Conservation (phyloP, 2,888 invertebrate species). For the Capitulum mitella region DNA sequence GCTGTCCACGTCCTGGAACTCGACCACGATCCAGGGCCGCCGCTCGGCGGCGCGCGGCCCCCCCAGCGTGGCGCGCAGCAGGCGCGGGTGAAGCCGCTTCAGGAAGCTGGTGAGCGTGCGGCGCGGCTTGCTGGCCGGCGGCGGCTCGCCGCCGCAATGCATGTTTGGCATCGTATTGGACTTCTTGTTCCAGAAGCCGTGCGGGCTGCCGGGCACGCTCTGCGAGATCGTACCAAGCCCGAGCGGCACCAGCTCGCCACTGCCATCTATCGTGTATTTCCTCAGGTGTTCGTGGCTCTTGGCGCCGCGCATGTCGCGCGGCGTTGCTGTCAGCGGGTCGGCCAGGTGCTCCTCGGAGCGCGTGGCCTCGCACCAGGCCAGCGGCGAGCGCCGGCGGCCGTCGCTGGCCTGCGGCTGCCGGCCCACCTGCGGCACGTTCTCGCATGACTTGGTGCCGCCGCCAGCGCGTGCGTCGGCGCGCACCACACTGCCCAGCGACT, state of each 20-base stretch:
- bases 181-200: neutral
- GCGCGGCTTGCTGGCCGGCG: neutral
- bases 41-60: neutral
- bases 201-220: constrained; percentile 17
- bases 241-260: constrained; percentile 13
- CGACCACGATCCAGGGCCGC: constrained; percentile 13
- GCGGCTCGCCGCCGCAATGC: neutral
- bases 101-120: neutral
- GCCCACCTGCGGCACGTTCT: constrained; percentile 15
- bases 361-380: constrained; percentile 1
- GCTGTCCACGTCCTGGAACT: constrained; percentile 15
- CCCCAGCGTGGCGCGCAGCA: constrained; percentile 8
- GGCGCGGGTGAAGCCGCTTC: constrained; percentile 11
- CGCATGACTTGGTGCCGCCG: neutral
- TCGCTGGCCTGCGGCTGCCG: constrained; percentile 8
- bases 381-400: neutral
- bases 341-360: constrained; percentile 17
- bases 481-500: neutral
- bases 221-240: neutral
- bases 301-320: neutral
- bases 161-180: constrained; percentile 8
- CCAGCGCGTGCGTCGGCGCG: neutral
- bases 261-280: constrained; percentile 21
- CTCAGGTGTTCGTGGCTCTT: neutral
- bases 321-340: neutral